Evolutionary conservation across 1,140 invertebrate genomes (phyloP), one percentile per base, ranked within the genome.

Genomic region (Philopotamus ludificatus): DNA sequence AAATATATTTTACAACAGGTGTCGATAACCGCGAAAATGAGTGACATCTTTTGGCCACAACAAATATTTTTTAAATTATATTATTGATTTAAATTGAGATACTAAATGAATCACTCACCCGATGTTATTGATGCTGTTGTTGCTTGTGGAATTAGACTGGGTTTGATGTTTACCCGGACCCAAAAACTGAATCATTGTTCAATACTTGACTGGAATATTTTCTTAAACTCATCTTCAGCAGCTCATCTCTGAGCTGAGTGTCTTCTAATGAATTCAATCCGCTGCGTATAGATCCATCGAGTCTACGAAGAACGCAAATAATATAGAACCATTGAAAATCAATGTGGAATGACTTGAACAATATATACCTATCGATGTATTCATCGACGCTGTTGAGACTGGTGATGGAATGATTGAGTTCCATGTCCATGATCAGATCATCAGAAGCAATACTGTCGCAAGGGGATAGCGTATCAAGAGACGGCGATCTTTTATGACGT

Each of bases 381-480:
- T 89, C 87, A 55, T 88, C 85, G 25, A 87, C 87, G 72, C 88
- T 90, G 58, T 87, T 83, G 55, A 87, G 80, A 72, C 85, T 80
- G 42, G 79, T 80, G 65, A 81, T 75, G 54, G 79, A 81, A 59
- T 74, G 76, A 34, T 76, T 88, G 20, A 85, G 77, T 65, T 92
- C 89, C 71, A 87, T 91, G 78, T 92, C 89, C 81, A 91, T 85
- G 87, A 92, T 92, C 26, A 92, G 81, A 76, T 92, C 90, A 72
- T 92, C 90, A 1, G 89, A 91, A 21, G 88, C 87, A 18, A 92
- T 86, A 69, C 89, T 90, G 64, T 89, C 87, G 71, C 87, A 89
- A 25, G 88, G 86, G 41, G 89, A 92, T 18, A 92, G 74, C 0
- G 89, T 92, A 65, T 90, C 89, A 42, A 91, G 74, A 1, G 88